Percentiles rank a stretch among this genome's conserved stretches.
Conservation (phyloP, 2,797 vertebrate species). For the Tachyglossus aculeatus region DNA sequence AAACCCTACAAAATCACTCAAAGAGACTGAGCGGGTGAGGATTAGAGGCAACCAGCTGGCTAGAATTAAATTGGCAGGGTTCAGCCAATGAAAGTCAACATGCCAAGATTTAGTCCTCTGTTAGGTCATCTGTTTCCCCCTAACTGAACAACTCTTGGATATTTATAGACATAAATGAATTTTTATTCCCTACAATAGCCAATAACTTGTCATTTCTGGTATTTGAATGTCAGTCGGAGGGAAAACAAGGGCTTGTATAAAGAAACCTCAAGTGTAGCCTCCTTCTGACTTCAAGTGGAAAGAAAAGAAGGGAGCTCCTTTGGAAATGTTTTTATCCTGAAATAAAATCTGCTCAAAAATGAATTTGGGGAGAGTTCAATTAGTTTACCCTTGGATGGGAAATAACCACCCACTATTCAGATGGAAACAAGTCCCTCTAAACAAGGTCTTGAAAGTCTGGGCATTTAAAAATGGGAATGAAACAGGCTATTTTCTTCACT, state of each 20-base stretch:
- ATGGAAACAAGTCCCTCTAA: too few species aligned
- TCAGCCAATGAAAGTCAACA: slow-evolving; percentile 60
- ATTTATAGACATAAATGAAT: slow-evolving; percentile 71
- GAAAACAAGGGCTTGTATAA: slow-evolving; percentile 60
- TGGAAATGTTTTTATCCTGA: slow-evolving; percentile 46
- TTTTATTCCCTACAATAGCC: slow-evolving; percentile 63
- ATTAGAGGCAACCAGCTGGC: slow-evolving; percentile 69
- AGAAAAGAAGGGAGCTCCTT: slow-evolving; percentile 55
- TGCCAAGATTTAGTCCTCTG: slow-evolving; percentile 72
- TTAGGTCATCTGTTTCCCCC: slow-evolving; percentile 73
- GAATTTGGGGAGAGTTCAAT: slow-evolving; percentile 44
- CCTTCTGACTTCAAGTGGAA: slow-evolving; percentile 59
- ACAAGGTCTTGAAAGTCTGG: too few species aligned
- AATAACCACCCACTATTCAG: too few species aligned
- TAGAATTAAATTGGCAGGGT: slow-evolving; percentile 70
- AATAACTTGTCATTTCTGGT: slow-evolving; percentile 67
- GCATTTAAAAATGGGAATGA: too few species aligned
- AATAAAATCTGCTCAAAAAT: slow-evolving; percentile 52
- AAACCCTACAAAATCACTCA: slow-evolving; percentile 60
- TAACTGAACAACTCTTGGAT: slow-evolving; percentile 62
- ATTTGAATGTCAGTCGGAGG: slow-evolving; percentile 67
- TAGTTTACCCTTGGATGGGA: too few species aligned
- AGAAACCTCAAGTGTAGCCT: slow-evolving; percentile 55
- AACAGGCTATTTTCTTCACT: too few species aligned
- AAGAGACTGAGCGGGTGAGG: slow-evolving; percentile 62